Evolutionary conservation across 2,888 invertebrate species (phyloP).

Genomic region (Ophraella communa): DNA sequence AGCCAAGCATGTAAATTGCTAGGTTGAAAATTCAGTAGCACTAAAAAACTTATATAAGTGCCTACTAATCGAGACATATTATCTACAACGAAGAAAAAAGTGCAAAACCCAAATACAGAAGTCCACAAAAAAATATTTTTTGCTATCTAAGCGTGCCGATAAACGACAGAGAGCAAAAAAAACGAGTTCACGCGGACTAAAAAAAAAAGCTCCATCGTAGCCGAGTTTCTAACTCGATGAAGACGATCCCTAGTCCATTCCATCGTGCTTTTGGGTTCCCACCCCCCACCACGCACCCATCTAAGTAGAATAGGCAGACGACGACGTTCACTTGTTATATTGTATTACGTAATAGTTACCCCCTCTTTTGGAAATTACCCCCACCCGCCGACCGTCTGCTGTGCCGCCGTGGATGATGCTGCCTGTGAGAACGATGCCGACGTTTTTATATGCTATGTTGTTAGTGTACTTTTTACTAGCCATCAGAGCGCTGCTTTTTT

Average conservation of each 20-base stretch:
- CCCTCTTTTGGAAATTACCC: conserved; percentile 47
- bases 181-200: conserved; percentile 21
- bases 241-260: conserved; percentile 32
- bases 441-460: conserved; percentile 58
- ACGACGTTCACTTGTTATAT: conserved; percentile 51
- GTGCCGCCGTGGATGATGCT: conserved; percentile 51
- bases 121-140: conserved; percentile 40
- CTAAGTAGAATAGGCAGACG: conserved; percentile 43
- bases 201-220: conserved; percentile 26
- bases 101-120: conserved; percentile 38
- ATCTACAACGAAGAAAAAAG: conserved; percentile 28
- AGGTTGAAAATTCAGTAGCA: neutral
- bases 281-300: conserved; percentile 34
- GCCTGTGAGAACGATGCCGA: conserved; percentile 50
- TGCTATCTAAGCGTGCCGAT: conserved; percentile 36
- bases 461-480: conserved; percentile 60
- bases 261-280: conserved; percentile 28
- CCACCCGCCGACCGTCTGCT: conserved; percentile 44
- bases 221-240: conserved; percentile 4
- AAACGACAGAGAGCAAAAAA: conserved; percentile 29
- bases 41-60: conserved; percentile 18
- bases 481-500: conserved; percentile 54
- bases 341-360: conserved; percentile 54
- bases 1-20: neutral
- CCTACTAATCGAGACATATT: conserved; percentile 24